Base-by-base conservation (phyloP, 2,113 vertebrate species). In the Ia io region DNA sequence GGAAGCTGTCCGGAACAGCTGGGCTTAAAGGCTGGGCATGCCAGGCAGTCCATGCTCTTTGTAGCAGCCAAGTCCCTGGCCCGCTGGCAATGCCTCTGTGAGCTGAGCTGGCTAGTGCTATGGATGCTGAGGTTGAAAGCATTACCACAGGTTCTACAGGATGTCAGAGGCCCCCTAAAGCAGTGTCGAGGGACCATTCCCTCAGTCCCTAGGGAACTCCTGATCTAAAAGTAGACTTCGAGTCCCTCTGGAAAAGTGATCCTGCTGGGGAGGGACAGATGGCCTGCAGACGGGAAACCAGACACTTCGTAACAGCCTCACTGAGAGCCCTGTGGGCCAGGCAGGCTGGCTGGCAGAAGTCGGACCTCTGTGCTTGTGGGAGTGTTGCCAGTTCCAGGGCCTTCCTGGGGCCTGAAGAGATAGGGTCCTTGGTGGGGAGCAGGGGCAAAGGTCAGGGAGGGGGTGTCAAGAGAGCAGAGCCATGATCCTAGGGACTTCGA, bases 181-280 rank as follows among this genome's bases (percentile, higher is more conserved):
- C 65, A 73, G 0, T 0, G 22, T 88, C 0, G 0, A 16, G n/a
- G 61, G 88, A 56, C 61, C 2, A 0, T 78, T 88, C 56, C 76
- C 74, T 94, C 4, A 0, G 53, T 63, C 79, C 70, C 74, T 51
- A 42, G 92, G 89, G 83, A 93, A 47, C 69, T 90, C 49, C 82
- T 88, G 61, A 92, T 74, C 73, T 86, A 42, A 80, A 84, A 51
- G 74, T 49, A 42, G 65, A 78, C 78, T 70, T 95, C 0, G 0
- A 2, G 3, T 96, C 63, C 73, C 83, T 74, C 84, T 95, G 87
- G 93, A 96, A 47, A 63, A 86, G 63, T n/a, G 49, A 95, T 32
- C 70, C 84, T 47, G 59, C 61, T 53, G 70, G 17, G 35, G 44
- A 95, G 93, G 49, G 78, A 94, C 96, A 94, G 93, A 94, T 96